Conservation (phyloP, 2,113 vertebrate species). For the Microcebus griseorufus region DNA sequence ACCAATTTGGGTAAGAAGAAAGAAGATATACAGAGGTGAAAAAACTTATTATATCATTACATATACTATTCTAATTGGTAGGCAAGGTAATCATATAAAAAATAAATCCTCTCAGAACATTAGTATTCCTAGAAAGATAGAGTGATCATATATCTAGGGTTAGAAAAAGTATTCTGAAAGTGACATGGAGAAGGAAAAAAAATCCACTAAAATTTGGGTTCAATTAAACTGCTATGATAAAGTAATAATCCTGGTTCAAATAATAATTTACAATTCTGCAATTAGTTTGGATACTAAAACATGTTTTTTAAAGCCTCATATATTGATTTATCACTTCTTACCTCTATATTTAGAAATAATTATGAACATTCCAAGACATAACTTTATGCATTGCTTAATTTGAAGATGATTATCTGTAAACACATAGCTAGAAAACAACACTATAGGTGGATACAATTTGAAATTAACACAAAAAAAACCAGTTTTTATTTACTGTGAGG, state of each 20-base stretch:
- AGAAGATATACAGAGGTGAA: background rate
- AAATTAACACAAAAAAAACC: background rate
- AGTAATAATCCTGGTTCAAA: background rate
- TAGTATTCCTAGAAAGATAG: conserved; percentile 5
- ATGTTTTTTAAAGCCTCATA: background rate
- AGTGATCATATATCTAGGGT: background rate
- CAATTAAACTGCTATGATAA: background rate
- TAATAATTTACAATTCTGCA: conserved; percentile 6
- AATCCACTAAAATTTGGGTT: conserved; percentile 7
- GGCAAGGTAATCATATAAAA: background rate
- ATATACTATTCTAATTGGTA: background rate
- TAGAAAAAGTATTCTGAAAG: background rate
- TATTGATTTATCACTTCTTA: background rate
- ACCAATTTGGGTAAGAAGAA: background rate
- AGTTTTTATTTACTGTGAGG: conserved; percentile 46
- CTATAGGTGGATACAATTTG: background rate
- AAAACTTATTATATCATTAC: background rate
- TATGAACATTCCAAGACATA: background rate
- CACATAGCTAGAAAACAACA: background rate
- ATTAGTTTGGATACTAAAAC: background rate
- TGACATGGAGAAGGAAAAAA: background rate
- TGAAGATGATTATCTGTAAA: conserved; percentile 20
- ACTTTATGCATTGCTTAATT: background rate
- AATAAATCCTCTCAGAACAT: background rate
- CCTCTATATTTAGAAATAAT: background rate